phyloP scores from a whole-genome alignment of 2,113 vertebrate genomes.

The Progne subis region DNA sequence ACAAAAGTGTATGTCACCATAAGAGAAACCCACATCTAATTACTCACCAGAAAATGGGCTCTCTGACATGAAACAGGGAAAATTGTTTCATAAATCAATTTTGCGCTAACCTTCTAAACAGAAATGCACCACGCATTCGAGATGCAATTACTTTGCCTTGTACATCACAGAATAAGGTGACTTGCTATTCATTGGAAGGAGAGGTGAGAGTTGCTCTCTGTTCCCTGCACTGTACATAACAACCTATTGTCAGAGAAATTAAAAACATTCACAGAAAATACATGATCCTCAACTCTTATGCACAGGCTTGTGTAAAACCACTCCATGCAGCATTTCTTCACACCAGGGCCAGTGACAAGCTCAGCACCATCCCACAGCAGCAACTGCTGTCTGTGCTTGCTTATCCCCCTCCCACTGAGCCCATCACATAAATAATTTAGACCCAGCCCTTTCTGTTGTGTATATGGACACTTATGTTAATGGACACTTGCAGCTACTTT shows the following conservation, averaged over 20 bases:
- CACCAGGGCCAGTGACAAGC: background rate
- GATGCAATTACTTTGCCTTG: constrained; percentile 60
- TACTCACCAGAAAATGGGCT: constrained; percentile 59
- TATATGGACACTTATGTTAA: background rate
- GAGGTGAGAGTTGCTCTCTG: constrained; percentile 34
- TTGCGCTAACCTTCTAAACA: constrained; percentile 60
- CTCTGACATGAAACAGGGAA: constrained; percentile 61
- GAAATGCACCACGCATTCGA: constrained; percentile 39
- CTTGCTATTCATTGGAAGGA: constrained; percentile 31
- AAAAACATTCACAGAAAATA: constrained; percentile 36
- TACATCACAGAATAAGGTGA: constrained; percentile 41
- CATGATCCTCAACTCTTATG: background rate
- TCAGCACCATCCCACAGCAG: background rate
- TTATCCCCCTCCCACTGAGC: background rate
- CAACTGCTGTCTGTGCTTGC: background rate
- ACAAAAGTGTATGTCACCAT: background rate
- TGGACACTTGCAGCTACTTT: background rate
- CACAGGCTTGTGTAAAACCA: background rate
- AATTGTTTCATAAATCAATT: constrained; percentile 73
- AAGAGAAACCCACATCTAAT: constrained; percentile 45
- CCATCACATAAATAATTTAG: background rate
- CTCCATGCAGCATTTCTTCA: background rate
- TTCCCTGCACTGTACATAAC: constrained; percentile 16
- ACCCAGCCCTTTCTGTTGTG: background rate
- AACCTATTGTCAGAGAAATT: constrained; percentile 53